Evolutionary conservation across 2,888 invertebrate species (phyloP), one percentile per base, ranked within the genome.

Genomic region (Dryomyza anilis): DNA sequence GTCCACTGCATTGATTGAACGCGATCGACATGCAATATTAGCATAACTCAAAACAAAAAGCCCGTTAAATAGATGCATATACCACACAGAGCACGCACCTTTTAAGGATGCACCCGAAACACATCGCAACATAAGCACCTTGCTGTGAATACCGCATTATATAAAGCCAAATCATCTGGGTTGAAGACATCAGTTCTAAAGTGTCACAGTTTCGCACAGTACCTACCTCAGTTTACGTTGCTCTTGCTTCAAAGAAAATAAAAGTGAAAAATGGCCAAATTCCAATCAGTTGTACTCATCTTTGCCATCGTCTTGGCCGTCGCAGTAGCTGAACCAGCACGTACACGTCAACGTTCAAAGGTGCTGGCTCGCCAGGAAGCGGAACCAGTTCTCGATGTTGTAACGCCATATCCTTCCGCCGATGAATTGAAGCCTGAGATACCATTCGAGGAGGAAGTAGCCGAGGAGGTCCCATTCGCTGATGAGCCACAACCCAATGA

Each of bases 251-350:
- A n/a, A n/a, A n/a, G n/a, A n/a, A n/a, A 30, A 16, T 48, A 14
- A 12, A 7, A 23, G n/a, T 68, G n/a, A n/a, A n/a, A n/a, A 65
- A 80, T 80, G 79, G 72, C 73, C 55, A 79, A 78, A 67, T 69
- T 78, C 30, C 77, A 74, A 72, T 69, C 71, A 52, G 19, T 73
- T 36, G n/a, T 78, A 25, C 52, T 79, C 3, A 65, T 75, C 12
- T 56, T 64, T 19, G 65, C 66, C 23, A 12, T 64, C 3, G 53
- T 60, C 2, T 25, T 67, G 58, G 69, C 29, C 68, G 14, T 74
- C 50, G 71, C 69, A 46, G 21, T 72, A 23, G 74, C 74, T 6
- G 65, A 63, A 25, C 65, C 67, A 5, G 78, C 75, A 43, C 69
- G 48, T 5, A 23, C 59, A 66, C 74, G 76, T 14, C 65, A 67